Conservation (phyloP, 2,888 invertebrate genomes). For the Scaptomyza reducta region DNA sequence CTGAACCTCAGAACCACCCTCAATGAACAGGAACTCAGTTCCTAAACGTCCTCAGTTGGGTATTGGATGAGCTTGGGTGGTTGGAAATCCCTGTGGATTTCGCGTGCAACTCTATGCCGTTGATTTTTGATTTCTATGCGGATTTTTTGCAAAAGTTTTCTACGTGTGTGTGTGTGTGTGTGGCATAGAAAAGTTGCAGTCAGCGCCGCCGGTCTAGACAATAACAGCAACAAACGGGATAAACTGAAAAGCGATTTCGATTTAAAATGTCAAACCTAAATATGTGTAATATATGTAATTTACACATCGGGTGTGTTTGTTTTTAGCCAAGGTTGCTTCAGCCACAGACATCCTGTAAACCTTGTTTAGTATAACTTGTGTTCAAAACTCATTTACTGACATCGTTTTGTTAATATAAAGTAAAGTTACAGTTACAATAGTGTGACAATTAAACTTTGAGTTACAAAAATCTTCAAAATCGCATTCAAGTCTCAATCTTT, state of each 20-base stretch:
- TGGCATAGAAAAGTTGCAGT: constrained; percentile 24
- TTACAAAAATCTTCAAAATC: no score
- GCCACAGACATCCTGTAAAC: no score
- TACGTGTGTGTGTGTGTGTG: background rate
- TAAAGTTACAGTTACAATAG: no score
- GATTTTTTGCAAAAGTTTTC: constrained; percentile 51
- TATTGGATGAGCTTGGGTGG: constrained; percentile 6
- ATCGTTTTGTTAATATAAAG: no score
- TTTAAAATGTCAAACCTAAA: constrained; percentile 24
- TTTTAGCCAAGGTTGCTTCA: background rate
- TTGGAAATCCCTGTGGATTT: constrained; percentile 43
- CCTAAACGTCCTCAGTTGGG: constrained; percentile 7
- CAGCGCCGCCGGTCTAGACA: constrained; percentile 38
- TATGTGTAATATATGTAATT: constrained; percentile 2
- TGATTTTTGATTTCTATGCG: constrained; percentile 68
- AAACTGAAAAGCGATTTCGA: constrained; percentile 6
- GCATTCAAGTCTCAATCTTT: no score
- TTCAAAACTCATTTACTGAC: no score
- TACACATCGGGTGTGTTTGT: background rate
- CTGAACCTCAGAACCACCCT: constrained; percentile 55
- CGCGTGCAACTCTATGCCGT: constrained; percentile 51
- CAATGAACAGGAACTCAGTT: constrained; percentile 23
- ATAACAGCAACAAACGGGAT: background rate
- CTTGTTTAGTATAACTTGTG: no score
- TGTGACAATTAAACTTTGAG: no score